A percentile compares a stretch with the other conserved stretches of the same genome.
Evolutionary conservation across 2,797 vertebrate species (phyloP).

Genomic region (Buphagus erythrorhynchus): DNA sequence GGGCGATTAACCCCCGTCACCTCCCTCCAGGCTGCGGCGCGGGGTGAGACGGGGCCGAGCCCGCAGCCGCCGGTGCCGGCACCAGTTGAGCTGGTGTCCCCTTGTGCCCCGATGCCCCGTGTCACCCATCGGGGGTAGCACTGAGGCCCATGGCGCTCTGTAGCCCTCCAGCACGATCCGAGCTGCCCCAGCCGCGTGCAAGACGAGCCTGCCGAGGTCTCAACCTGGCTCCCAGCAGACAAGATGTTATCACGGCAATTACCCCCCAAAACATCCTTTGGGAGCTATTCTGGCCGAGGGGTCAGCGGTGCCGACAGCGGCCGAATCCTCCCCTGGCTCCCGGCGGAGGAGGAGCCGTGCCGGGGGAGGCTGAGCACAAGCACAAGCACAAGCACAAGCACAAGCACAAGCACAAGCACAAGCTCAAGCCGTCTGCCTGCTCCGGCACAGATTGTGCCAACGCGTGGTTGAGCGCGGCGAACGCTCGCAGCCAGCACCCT

Average conservation of each 20-base stretch:
- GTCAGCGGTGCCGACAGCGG: slow-evolving; percentile 36
- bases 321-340: neutral
- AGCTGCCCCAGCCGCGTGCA: neutral
- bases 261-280: slow-evolving; percentile 15
- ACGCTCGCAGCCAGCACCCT: slow-evolving; percentile 49
- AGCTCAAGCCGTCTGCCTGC: slow-evolving; percentile 26
- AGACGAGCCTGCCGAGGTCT: neutral
- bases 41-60: slow-evolving; percentile 34
- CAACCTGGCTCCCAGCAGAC: neutral
- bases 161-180: neutral
- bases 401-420: no score
- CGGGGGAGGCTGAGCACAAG: slow-evolving; percentile 27
- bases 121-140: neutral
- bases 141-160: accelerated
- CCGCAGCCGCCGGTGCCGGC: neutral
- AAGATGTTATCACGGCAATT: slow-evolving; percentile 48
- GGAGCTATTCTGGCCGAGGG: slow-evolving; percentile 50
- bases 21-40: slow-evolving; percentile 58
- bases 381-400: neutral
- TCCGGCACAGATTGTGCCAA: slow-evolving; percentile 53
- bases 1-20: slow-evolving; percentile 79
- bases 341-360: slow-evolving; percentile 43
- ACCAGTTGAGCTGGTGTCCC: neutral
- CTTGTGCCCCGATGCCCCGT: neutral
- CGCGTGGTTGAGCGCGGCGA: slow-evolving; percentile 40